Conservation (phyloP, 2,797 vertebrate genomes). For the Pipistrellus kuhlii region DNA sequence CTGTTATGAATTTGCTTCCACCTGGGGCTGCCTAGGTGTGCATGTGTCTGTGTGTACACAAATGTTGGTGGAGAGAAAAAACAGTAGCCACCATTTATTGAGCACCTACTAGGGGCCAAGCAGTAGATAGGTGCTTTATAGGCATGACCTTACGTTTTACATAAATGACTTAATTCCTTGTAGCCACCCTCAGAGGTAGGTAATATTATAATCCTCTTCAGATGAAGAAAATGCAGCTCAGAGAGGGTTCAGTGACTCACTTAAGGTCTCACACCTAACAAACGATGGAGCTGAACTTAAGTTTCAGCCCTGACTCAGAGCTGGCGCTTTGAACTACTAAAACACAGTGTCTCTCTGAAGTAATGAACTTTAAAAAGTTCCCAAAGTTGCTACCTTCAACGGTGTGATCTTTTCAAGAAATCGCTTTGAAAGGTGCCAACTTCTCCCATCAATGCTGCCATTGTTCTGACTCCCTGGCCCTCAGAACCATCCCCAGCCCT, state of each 20-base stretch:
- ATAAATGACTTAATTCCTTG: background rate
- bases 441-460: background rate
- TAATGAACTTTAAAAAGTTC: background rate
- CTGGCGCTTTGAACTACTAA: background rate
- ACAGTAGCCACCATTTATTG: background rate
- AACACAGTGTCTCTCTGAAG: background rate
- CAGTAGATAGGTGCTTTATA: background rate
- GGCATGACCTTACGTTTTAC: background rate
- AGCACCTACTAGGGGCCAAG: background rate
- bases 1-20: background rate
- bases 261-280: background rate
- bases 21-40: background rate
- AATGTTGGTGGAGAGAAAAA: background rate
- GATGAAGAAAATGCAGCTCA: background rate
- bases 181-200: background rate
- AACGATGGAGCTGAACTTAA: background rate
- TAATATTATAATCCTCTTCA: background rate
- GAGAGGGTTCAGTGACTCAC: background rate
- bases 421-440: slow-evolving; percentile 1
- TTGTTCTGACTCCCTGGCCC: background rate
- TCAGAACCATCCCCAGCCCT: slow-evolving; percentile 2
- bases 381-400: background rate
- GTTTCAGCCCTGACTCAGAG: background rate
- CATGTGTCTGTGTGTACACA: background rate
- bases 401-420: slow-evolving; percentile 43